Conservation (phyloP, 2,113 vertebrate species). For the Cettia cetti region DNA sequence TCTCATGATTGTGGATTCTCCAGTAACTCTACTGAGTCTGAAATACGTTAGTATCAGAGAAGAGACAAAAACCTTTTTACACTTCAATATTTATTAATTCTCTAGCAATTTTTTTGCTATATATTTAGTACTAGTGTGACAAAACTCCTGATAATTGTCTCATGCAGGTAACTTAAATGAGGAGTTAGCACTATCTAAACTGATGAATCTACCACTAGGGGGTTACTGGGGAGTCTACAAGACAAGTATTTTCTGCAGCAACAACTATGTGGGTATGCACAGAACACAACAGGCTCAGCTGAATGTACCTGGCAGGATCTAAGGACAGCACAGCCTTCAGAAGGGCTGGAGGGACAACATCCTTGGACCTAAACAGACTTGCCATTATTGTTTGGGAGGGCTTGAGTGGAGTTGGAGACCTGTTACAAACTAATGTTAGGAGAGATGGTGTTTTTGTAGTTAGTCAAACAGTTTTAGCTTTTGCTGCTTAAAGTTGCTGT, state of each 20-base stretch:
- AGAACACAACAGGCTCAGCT: neutral
- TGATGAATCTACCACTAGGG: neutral
- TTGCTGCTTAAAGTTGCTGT: neutral
- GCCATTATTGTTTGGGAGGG: neutral
- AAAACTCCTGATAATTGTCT: neutral
- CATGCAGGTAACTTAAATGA: constrained; percentile 40
- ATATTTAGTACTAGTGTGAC: constrained; percentile 19
- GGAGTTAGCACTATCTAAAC: constrained; percentile 13
- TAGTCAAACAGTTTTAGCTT: neutral
- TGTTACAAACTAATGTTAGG: neutral
- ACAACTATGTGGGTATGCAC: neutral
- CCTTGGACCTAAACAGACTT: neutral
- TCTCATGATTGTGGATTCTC: neutral
- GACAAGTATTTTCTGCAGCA: constrained; percentile 20
- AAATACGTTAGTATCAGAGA: neutral
- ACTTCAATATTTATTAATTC: constrained; percentile 3
- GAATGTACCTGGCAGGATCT: neutral
- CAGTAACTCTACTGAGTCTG: neutral
- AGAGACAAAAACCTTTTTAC: neutral
- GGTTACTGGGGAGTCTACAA: neutral
- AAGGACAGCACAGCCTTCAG: neutral
- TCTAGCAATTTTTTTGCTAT: neutral
- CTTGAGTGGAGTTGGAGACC: neutral
- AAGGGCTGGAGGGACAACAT: neutral
- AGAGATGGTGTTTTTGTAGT: neutral